phyloP scores from a whole-genome alignment of 2,888 invertebrate species.

The Lasioglossum lativentre region DNA sequence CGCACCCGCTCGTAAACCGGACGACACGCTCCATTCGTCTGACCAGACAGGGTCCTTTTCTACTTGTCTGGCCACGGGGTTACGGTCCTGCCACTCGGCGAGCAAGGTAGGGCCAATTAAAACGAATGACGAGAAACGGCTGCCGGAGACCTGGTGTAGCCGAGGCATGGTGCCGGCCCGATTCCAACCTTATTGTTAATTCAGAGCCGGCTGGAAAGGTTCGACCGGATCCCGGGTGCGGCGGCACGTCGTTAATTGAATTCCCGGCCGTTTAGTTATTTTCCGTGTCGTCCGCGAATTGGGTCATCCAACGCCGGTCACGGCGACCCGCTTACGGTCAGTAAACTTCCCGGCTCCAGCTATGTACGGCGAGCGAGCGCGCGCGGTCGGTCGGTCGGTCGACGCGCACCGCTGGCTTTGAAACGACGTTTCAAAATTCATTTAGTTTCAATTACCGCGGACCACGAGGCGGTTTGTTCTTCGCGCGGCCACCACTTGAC shows the following conservation, averaged over 20 bases:
- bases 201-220: conserved; percentile 47
- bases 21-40: not conserved
- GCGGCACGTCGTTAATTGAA: conserved; percentile 63
- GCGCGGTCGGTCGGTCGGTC: not conserved
- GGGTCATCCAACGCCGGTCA: conserved; percentile 56
- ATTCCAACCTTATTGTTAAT: conserved; percentile 57
- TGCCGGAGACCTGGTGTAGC: not conserved
- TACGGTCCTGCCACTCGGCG: not conserved
- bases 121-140: conserved; percentile 15
- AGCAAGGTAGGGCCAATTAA: conserved; percentile 25
- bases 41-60: not conserved
- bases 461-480: conserved; percentile 58
- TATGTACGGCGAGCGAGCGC: not conserved
- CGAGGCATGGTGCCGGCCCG: not conserved
- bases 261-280: conserved; percentile 67
- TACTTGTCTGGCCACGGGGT: not conserved
- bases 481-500: conserved; percentile 48
- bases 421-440: conserved; percentile 63
- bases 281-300: conserved; percentile 62
- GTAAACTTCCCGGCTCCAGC: conserved; percentile 56
- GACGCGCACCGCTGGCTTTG: conserved; percentile 48
- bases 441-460: conserved; percentile 63
- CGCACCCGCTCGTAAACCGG: not conserved
- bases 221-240: conserved; percentile 43
- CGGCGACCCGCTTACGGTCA: conserved; percentile 62